phyloP scores from a whole-genome alignment of 2,797 vertebrate species.

The Lithobates sylvaticus region DNA sequence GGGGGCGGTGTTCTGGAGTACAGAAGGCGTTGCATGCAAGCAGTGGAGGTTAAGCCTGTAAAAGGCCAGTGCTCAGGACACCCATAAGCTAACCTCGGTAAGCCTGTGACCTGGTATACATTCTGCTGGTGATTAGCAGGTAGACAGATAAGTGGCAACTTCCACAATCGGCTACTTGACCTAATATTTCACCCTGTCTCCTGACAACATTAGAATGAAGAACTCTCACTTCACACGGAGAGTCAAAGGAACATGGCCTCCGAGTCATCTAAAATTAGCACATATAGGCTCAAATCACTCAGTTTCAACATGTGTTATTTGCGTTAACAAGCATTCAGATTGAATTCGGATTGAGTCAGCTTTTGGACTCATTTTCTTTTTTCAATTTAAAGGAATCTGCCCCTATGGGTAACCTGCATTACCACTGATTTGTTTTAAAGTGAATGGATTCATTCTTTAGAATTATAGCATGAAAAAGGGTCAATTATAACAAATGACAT shows the following conservation, averaged over 20 bases:
- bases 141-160: neutral
- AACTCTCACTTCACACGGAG: neutral
- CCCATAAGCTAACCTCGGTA: constrained; percentile 46
- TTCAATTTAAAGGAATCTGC: too few species aligned
- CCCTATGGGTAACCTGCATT: too few species aligned
- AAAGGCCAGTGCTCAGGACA: constrained; percentile 34
- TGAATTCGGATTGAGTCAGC: too few species aligned
- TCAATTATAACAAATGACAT: too few species aligned
- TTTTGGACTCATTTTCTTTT: too few species aligned
- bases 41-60: constrained; percentile 24
- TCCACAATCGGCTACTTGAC: neutral
- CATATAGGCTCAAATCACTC: neutral
- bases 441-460: too few species aligned
- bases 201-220: neutral
- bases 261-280: neutral
- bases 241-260: neutral
- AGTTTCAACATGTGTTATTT: neutral
- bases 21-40: constrained; percentile 16
- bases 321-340: too few species aligned
- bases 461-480: too few species aligned
- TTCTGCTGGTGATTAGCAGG: neutral
- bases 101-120: constrained; percentile 35
- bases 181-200: neutral
- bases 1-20: neutral
- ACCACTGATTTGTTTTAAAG: too few species aligned